These are phyloP conservation scores for Limnothrissa miodon DNA, from an alignment of 2,113 vertebrate genomes.

Conservation along the genomic window DNA sequence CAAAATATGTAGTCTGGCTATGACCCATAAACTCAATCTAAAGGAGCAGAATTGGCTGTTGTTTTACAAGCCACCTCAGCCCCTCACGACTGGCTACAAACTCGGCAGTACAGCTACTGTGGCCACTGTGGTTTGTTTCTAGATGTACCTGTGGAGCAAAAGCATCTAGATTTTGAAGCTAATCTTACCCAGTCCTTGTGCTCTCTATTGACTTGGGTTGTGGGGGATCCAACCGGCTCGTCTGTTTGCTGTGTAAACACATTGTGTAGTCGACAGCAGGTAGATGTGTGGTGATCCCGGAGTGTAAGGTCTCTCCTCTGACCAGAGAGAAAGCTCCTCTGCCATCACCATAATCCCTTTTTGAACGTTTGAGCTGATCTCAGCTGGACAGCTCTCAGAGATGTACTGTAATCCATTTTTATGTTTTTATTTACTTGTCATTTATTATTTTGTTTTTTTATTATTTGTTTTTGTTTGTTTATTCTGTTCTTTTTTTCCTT, in stretches of 20 bases:
- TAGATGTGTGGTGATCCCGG: background rate
- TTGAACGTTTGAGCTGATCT: background rate
- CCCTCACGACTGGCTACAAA: no score
- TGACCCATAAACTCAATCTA: no score
- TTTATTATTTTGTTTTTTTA: background rate
- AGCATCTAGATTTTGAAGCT: no score
- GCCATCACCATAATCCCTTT: background rate
- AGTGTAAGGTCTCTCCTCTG: background rate
- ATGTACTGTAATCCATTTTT: background rate
- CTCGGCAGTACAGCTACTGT: no score
- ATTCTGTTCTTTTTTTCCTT: background rate
- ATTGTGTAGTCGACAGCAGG: background rate
- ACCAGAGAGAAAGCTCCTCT: background rate
- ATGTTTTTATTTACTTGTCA: background rate
- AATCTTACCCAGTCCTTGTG: no score
- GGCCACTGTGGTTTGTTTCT: no score
- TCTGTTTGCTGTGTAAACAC: background rate
- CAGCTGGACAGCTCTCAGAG: background rate
- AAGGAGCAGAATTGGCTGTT: no score
- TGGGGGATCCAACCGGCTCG: background rate
- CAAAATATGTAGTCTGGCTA: no score
- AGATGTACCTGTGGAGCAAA: no score
- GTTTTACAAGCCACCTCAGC: no score
- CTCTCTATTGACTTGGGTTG: background rate
- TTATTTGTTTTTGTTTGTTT: no score